Conservation (phyloP, 2,888 invertebrate genomes). For the Epicampocera succincta region DNA sequence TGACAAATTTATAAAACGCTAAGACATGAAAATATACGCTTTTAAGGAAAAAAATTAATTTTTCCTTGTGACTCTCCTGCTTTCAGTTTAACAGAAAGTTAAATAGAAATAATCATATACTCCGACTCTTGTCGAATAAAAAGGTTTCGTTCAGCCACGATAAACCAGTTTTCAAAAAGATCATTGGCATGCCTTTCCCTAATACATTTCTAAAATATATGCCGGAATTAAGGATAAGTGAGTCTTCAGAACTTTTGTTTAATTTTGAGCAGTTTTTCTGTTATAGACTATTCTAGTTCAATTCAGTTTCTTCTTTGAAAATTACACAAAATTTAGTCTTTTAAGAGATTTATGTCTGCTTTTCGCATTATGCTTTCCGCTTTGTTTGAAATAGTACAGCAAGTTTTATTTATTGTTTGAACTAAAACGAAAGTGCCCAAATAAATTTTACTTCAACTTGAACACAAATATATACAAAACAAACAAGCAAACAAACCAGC, state of each 20-base stretch:
- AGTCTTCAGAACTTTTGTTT: neutral
- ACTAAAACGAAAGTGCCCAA: conserved; percentile 66
- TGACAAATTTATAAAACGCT: too few relatives aligned
- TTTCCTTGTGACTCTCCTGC: too few relatives aligned
- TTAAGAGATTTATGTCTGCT: conserved; percentile 19
- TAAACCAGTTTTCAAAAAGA: too few relatives aligned
- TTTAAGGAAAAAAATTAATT: too few relatives aligned
- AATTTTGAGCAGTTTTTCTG: neutral
- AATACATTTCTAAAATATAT: neutral
- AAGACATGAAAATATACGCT: too few relatives aligned
- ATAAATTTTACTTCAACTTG: conserved; percentile 63
- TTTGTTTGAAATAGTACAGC: conserved; percentile 25
- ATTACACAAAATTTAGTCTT: neutral
- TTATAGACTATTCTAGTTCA: conserved; percentile 49
- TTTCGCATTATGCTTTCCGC: conserved; percentile 46
- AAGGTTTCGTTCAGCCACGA: too few relatives aligned
- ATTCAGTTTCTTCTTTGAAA: conserved; percentile 4
- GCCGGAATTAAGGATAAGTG: conserved; percentile 23
- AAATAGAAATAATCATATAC: too few relatives aligned
- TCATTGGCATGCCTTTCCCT: neutral
- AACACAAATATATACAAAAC: neutral
- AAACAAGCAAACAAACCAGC: too few relatives aligned
- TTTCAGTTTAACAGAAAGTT: too few relatives aligned
- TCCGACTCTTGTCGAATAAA: too few relatives aligned
- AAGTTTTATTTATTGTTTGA: conserved; percentile 68